These are phyloP conservation scores for Mustela nigripes DNA, from an alignment of 2,113 vertebrate genomes.

Conservation along the genomic window DNA sequence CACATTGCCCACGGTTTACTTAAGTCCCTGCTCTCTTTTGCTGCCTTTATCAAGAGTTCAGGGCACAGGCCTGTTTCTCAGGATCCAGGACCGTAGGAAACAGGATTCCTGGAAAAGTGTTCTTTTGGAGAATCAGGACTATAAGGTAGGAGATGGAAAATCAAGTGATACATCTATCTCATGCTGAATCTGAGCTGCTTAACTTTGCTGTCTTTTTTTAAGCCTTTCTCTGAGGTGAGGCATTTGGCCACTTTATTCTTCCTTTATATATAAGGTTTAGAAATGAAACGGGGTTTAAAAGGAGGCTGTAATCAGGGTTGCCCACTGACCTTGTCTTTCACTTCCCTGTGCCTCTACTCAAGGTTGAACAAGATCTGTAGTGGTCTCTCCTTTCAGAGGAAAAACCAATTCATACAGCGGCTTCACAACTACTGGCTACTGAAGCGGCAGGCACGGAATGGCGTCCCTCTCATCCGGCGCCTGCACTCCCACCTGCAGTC, in stretches of 20 bases:
- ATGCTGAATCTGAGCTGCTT: constrained; percentile 66
- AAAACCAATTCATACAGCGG: constrained; percentile 98
- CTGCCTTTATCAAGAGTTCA: constrained; percentile 24
- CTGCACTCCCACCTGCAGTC: constrained; percentile 94
- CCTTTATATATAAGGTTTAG: constrained; percentile 19
- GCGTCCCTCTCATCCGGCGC: constrained; percentile 95
- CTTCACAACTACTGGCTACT: constrained; percentile 98
- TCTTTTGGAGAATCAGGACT: constrained; percentile 13
- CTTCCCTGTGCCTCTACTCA: constrained; percentile 81
- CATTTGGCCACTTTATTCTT: constrained; percentile 43
- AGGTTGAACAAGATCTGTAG: constrained; percentile 98
- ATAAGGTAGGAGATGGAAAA: neutral
- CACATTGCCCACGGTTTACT: neutral
- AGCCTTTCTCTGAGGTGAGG: constrained; percentile 51
- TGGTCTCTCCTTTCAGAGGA: constrained; percentile 95
- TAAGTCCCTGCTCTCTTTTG: constrained; percentile 51
- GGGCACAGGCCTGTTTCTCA: neutral
- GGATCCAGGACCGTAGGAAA: neutral
- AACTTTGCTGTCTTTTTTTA: constrained; percentile 56
- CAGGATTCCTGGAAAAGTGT: neutral
- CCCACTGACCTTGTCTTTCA: constrained; percentile 73
- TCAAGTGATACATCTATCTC: neutral
- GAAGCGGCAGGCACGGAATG: constrained; percentile 97
- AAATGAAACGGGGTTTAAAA: constrained; percentile 27
- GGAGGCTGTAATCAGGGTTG: neutral